Evolutionary conservation across 2,888 invertebrate species (phyloP).

Genomic region (Pollenia griseotomentosa): DNA sequence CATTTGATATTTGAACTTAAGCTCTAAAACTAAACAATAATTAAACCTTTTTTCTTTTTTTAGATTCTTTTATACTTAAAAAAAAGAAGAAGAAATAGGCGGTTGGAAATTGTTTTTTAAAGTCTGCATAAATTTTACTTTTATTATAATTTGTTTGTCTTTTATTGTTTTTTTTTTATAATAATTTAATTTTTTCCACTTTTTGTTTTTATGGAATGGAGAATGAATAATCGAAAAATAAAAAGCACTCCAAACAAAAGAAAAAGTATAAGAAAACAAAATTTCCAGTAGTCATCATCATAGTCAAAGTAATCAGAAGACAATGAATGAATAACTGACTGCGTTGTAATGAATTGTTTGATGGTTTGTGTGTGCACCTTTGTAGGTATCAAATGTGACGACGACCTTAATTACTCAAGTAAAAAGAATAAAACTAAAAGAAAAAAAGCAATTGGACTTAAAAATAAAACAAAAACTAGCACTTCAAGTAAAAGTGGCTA

Average conservation of each 20-base stretch:
- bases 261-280: slow-evolving; percentile 8
- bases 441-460: background rate
- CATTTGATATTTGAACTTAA: slow-evolving; percentile 45
- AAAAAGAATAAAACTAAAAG: slow-evolving; percentile 34
- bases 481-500: slow-evolving; percentile 57
- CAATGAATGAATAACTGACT: slow-evolving; percentile 44
- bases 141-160: slow-evolving; percentile 37
- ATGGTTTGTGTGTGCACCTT: slow-evolving; percentile 38
- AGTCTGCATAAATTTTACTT: slow-evolving; percentile 60
- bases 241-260: slow-evolving; percentile 16
- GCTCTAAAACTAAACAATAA: slow-evolving; percentile 51
- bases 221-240: slow-evolving; percentile 35
- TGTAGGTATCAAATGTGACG: slow-evolving; percentile 62
- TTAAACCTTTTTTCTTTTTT: slow-evolving; percentile 48
- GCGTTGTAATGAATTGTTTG: slow-evolving; percentile 52
- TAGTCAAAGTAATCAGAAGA: slow-evolving; percentile 17
- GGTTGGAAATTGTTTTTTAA: slow-evolving; percentile 28
- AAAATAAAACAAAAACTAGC: slow-evolving; percentile 37
- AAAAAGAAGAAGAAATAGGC: slow-evolving; percentile 18
- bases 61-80: background rate
- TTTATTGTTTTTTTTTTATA: background rate
- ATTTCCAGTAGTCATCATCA: slow-evolving; percentile 18
- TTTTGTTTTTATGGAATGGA: slow-evolving; percentile 26
- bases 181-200: slow-evolving; percentile 9
- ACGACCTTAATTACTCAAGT: slow-evolving; percentile 71